Evolutionary conservation across 30 jellyfish, hydroid and myxozoan species (phyloP).

Genomic region (Sanderia malayensis): DNA sequence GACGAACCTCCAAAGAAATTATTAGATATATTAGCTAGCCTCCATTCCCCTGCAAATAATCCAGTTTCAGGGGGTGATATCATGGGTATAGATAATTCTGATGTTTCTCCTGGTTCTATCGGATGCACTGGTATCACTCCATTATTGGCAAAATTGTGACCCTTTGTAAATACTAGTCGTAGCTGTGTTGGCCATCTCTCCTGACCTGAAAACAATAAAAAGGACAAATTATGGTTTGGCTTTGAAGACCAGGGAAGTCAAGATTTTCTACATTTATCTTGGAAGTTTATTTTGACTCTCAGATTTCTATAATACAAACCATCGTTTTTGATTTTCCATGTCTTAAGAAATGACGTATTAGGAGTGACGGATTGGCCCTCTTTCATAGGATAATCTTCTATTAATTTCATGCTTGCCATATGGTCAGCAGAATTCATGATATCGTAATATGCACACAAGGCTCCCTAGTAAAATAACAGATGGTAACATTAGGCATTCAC

Average conservation of each 20-base stretch:
- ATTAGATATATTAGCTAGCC: conserved; percentile 67
- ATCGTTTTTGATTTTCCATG: conserved; percentile 68
- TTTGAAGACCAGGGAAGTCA: too few relatives aligned
- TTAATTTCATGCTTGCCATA: conserved; percentile 55
- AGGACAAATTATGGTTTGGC: too few relatives aligned
- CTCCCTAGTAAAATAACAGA: conserved; percentile 68
- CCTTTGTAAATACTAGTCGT: conserved; percentile 54
- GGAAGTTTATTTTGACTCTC: too few relatives aligned
- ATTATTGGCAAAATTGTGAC: conserved; percentile 61
- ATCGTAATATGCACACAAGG: conserved; percentile 82
- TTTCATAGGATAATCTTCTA: conserved; percentile 45
- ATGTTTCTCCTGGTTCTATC: conserved; percentile 46
- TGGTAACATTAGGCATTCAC: too few relatives aligned
- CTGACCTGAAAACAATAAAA: too few relatives aligned
- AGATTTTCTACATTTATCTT: too few relatives aligned
- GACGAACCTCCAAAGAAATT: conserved; percentile 67
- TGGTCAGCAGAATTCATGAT: conserved; percentile 66
- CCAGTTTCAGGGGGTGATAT: conserved; percentile 67
- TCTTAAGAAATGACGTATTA: conserved; percentile 48
- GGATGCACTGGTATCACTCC: conserved; percentile 70
- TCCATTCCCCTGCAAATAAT: conserved; percentile 73
- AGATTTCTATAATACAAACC: too few relatives aligned
- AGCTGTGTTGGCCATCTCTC: conserved; percentile 79
- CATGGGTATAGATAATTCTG: conserved; percentile 67
- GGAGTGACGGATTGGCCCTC: conserved; percentile 56